Evolutionary conservation across 2,797 vertebrate species (phyloP).

Genomic region (Acridotheres tristis): DNA sequence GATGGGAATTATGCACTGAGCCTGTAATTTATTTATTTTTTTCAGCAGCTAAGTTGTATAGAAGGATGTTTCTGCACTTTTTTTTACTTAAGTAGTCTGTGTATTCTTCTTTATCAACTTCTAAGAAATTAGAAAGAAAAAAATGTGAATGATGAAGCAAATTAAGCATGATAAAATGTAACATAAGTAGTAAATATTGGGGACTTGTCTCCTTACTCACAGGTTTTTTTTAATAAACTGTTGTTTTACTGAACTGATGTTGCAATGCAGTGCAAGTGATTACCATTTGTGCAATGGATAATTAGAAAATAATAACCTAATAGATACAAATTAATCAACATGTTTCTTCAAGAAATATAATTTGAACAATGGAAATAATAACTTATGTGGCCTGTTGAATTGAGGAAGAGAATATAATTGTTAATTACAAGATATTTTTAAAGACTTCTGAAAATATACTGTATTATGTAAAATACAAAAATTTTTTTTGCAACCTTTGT

Average conservation of each 20-base stretch:
- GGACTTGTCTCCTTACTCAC: neutral
- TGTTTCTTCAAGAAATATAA: neutral
- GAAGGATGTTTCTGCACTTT: neutral
- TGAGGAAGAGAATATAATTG: neutral
- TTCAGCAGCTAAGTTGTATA: neutral
- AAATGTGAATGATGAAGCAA: neutral
- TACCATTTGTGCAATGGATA: neutral
- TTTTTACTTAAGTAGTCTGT: neutral
- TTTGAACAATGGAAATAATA: neutral
- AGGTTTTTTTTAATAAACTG: neutral
- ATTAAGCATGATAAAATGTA: neutral
- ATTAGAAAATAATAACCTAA: neutral
- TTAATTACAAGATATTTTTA: neutral
- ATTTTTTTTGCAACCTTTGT: neutral
- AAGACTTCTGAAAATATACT: neutral
- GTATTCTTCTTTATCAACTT: neutral
- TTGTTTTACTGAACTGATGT: neutral
- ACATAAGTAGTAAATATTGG: neutral
- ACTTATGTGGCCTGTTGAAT: neutral
- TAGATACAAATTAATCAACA: neutral
- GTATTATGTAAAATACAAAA: neutral
- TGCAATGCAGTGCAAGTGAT: neutral
- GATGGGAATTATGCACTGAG: neutral
- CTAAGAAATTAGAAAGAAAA: neutral
- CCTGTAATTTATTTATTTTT: conserved; percentile 7